phyloP scores from a whole-genome alignment of 2,888 invertebrate species.

The Gymnocheta viridis region DNA sequence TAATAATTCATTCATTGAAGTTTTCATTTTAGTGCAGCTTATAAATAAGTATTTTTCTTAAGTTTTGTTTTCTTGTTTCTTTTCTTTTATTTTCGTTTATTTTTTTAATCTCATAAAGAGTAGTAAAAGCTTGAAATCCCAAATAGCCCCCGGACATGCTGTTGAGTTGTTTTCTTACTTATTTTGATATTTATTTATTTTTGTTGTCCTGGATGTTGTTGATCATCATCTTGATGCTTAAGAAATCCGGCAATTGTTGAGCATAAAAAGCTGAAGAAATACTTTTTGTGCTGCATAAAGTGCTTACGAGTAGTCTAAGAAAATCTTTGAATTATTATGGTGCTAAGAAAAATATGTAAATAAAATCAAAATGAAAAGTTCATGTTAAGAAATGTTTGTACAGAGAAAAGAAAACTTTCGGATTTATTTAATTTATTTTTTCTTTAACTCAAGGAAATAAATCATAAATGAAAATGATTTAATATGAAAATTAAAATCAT shows the following conservation, averaged over 20 bases:
- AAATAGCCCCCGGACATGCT: constrained; percentile 58
- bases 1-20: constrained; percentile 47
- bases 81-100: neutral
- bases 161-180: constrained; percentile 54
- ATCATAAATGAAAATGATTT: constrained; percentile 33
- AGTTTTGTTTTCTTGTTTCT: constrained; percentile 8
- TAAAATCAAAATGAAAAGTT: constrained; percentile 37
- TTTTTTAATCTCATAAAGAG: constrained; percentile 57
- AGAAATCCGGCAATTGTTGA: constrained; percentile 65
- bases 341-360: constrained; percentile 56
- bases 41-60: constrained; percentile 17
- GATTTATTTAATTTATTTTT: neutral
- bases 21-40: constrained; percentile 31
- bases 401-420: neutral
- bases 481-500: constrained; percentile 41
- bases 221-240: constrained; percentile 42
- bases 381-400: constrained; percentile 7
- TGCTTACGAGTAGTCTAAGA: constrained; percentile 21
- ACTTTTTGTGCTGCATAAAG: constrained; percentile 9
- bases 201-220: constrained; percentile 28
- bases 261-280: constrained; percentile 39
- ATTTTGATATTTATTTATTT: constrained; percentile 25
- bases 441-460: neutral
- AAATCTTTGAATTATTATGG: constrained; percentile 60
- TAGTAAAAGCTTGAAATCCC: constrained; percentile 62